Percentiles rank a stretch among this genome's conserved stretches.
Evolutionary conservation across 2,113 vertebrate species (phyloP).

Genomic region (Plecotus auritus): DNA sequence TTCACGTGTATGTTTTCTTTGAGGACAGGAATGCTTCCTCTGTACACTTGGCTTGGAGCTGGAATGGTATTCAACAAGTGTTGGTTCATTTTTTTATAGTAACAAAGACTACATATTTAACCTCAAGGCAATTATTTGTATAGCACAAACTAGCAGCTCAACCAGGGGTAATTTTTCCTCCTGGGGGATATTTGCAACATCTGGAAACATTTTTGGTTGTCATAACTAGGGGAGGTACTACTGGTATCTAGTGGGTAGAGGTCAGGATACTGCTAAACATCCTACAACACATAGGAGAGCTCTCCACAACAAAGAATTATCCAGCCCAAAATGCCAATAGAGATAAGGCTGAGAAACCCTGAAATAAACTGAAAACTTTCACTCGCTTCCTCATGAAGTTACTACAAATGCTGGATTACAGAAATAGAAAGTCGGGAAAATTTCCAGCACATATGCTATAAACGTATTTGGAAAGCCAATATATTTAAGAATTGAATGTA

Average conservation of each 20-base stretch:
- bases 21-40: not conserved
- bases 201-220: not conserved
- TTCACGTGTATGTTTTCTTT: not conserved
- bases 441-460: not conserved
- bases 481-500: not conserved
- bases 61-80: not conserved
- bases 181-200: not conserved
- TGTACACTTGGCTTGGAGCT: not conserved
- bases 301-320: not conserved
- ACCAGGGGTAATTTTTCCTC: not conserved
- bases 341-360: not conserved
- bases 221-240: not conserved
- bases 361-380: not conserved
- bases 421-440: not conserved
- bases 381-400: not conserved
- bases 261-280: too few species aligned
- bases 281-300: not conserved
- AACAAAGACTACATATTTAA: not conserved
- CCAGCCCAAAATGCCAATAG: not conserved
- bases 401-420: not conserved
- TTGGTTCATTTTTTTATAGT: not conserved
- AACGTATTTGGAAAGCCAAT: constrained; percentile 12
- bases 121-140: not conserved
- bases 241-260: not conserved
- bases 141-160: not conserved